Evolutionary conservation across 2,888 invertebrate species (phyloP), one percentile per base, ranked within the genome.

Genomic region (Microchrysa polita): DNA sequence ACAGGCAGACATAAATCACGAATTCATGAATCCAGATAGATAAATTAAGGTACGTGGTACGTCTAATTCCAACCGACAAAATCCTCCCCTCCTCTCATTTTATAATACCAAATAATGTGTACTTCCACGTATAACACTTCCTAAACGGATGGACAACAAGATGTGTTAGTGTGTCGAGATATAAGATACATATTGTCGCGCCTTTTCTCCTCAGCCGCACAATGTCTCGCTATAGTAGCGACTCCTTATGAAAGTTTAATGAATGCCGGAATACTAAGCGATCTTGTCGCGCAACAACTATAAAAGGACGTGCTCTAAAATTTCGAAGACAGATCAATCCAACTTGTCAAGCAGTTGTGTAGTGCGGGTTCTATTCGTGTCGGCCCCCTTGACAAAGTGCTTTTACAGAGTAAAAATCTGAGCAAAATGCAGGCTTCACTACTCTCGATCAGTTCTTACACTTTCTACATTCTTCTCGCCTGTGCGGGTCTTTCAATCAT

Each of bases 171-270:
- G 61, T 23, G 9, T 34, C n/a, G 61, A 5, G 40, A n/a, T 42
- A n/a, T 2, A 16, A 2, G 20, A 16, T 16, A n/a, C 2, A n/a
- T 40, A n/a, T 61, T 2, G 61, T 9, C 40, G 18, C 61, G 40
- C 61, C 18, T 44, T 12, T 48, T 34, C 65, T 48, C 65, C 65
- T 20, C 22, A 48, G 48, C 42, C 61, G 18, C 16, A 20, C 40
- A 34, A n/a, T 42, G 61, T 44, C 65, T 89, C 81, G 93, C 91
- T 61, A n/a, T n/a, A 57, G 20, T 63, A 55, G 73, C 44, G 73
- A 74, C 73, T 69, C 73, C 73, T 69, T 74, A 74, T 74, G 73
- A 74, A 74, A 67, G 12, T 67, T 74, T 34, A 42, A 74, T 74
- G 69, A 73, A 23, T 20, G 42, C n/a, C 57, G 16, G 16, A 53